Evolutionary conservation across 2,888 invertebrate genomes (phyloP).

Genomic region (Bhutanitis thaidina): DNA sequence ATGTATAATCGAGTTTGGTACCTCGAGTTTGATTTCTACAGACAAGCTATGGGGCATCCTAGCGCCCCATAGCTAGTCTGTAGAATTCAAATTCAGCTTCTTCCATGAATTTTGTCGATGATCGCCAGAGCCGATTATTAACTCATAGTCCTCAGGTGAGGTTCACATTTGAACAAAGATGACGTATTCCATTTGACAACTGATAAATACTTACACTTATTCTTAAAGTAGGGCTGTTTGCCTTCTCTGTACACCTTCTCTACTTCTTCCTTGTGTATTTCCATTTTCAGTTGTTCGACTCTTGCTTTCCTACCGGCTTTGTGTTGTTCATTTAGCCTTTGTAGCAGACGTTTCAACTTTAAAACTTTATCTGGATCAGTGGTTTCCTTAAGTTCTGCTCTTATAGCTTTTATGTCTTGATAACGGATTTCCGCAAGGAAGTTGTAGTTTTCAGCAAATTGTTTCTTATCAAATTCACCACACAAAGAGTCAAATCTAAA

Average conservation of each 20-base stretch:
- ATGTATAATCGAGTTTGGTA: too few relatives aligned
- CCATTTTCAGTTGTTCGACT: slow-evolving; percentile 68
- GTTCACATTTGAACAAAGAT: too few relatives aligned
- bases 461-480: slow-evolving; percentile 87
- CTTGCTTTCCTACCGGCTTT: slow-evolving; percentile 81
- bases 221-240: slow-evolving; percentile 83
- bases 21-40: too few relatives aligned
- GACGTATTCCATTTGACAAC: too few relatives aligned
- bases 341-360: slow-evolving; percentile 85
- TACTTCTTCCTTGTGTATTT: slow-evolving; percentile 77
- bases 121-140: too few relatives aligned
- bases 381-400: slow-evolving; percentile 80
- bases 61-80: too few relatives aligned
- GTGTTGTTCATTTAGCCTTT: slow-evolving; percentile 89
- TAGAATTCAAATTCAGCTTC: too few relatives aligned
- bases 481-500: slow-evolving; percentile 90
- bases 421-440: slow-evolving; percentile 86
- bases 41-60: too few relatives aligned
- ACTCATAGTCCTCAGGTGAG: too few relatives aligned
- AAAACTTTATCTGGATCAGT: slow-evolving; percentile 81
- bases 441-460: slow-evolving; percentile 87
- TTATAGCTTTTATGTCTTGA: slow-evolving; percentile 83
- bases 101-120: too few relatives aligned
- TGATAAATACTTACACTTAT: slow-evolving; percentile 54
- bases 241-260: slow-evolving; percentile 81